Evolutionary conservation across 2,888 invertebrate species (phyloP).

Genomic region (Lymantria dispar): DNA sequence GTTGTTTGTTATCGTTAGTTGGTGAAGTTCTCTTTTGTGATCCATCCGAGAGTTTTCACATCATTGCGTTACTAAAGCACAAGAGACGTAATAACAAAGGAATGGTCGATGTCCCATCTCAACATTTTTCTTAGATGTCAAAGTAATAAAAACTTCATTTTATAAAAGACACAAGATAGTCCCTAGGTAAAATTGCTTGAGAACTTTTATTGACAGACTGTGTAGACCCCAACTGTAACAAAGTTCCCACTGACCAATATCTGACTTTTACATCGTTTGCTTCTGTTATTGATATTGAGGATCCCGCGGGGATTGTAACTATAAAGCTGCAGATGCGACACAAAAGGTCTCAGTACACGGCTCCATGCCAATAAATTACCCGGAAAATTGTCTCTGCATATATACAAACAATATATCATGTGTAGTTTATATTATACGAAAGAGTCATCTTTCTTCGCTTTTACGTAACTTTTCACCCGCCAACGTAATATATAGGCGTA

Average conservation of each 20-base stretch:
- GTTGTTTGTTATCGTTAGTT: slow-evolving; percentile 68
- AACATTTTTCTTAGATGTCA: slow-evolving; percentile 34
- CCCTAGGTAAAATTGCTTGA: slow-evolving; percentile 66
- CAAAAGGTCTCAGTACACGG: slow-evolving; percentile 50
- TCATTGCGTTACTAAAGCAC: slow-evolving; percentile 11
- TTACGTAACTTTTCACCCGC: slow-evolving; percentile 50
- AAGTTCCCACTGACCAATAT: slow-evolving; percentile 64
- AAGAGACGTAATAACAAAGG: slow-evolving; percentile 21
- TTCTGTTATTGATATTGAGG: slow-evolving; percentile 65
- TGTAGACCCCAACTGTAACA: slow-evolving; percentile 48
- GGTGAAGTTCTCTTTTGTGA: slow-evolving; percentile 38
- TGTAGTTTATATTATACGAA: slow-evolving; percentile 56
- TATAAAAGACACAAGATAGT: slow-evolving; percentile 58
- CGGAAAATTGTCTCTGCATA: slow-evolving; percentile 58
- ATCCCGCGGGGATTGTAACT: slow-evolving; percentile 41
- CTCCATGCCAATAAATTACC: slow-evolving; percentile 60
- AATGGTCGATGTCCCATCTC: slow-evolving; percentile 25
- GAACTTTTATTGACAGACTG: slow-evolving; percentile 72
- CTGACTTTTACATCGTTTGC: slow-evolving; percentile 57
- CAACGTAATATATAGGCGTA: slow-evolving; percentile 47
- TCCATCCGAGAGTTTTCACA: slow-evolving; percentile 18
- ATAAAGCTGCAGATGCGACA: slow-evolving; percentile 56
- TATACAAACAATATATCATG: slow-evolving; percentile 54
- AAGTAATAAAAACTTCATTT: slow-evolving; percentile 54
- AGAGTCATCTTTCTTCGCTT: slow-evolving; percentile 54